Evolutionary conservation across 1,140 invertebrate genomes (phyloP).

Genomic region (Papilio helenus): DNA sequence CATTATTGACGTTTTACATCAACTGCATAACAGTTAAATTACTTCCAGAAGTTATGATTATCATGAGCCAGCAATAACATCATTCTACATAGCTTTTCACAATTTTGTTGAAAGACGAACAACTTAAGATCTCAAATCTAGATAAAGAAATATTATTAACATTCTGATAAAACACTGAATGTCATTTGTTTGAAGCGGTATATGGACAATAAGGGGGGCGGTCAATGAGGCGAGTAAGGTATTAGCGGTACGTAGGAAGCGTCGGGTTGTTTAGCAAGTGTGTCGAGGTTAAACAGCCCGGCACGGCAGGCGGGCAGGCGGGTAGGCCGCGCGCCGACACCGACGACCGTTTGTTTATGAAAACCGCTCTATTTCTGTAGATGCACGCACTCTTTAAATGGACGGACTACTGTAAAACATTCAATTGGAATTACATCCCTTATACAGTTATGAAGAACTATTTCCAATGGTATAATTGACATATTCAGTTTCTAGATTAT

Average conservation of each 20-base stretch:
- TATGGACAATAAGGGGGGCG: conserved; percentile 27
- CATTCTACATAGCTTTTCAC: not conserved
- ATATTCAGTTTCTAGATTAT: not conserved
- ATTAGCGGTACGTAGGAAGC: conserved; percentile 33
- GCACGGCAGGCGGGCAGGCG: not conserved
- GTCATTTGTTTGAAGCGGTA: conserved; percentile 1
- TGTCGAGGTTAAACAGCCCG: conserved; percentile 49
- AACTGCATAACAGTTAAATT: not conserved
- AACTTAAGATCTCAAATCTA: not conserved
- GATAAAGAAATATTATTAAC: not conserved
- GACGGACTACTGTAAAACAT: not conserved
- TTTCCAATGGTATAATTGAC: not conserved
- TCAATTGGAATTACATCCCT: not conserved
- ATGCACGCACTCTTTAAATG: conserved; percentile 27
- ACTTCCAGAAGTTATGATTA: conserved; percentile 26
- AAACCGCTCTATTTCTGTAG: conserved; percentile 44
- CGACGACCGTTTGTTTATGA: conserved; percentile 33
- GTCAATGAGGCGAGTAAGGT: conserved; percentile 2
- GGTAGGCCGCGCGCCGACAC: conserved; percentile 37
- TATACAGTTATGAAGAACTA: not conserved
- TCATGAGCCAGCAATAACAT: no score
- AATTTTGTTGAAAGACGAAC: not conserved
- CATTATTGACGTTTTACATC: not conserved
- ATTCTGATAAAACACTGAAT: not conserved
- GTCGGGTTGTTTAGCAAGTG: conserved; percentile 51